Conservation (phyloP, 2,888 invertebrate genomes). For the Lymantria dispar region DNA sequence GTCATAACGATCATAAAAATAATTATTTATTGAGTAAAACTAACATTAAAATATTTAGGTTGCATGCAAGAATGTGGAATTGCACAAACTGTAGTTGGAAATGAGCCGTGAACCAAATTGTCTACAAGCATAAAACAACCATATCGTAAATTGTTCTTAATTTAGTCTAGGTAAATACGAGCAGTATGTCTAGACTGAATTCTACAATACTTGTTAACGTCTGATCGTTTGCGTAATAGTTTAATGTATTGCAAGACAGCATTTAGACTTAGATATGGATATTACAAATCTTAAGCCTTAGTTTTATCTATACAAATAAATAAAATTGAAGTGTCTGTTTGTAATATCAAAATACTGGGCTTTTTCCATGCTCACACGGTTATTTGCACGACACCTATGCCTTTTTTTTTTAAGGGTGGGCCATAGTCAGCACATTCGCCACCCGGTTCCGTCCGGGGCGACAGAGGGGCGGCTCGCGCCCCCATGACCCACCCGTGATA, state of each 20-base stretch:
- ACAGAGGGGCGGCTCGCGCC: too few species aligned
- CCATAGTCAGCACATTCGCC: too few species aligned
- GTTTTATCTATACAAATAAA: too few species aligned
- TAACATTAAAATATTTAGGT: constrained; percentile 39
- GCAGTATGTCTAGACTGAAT: constrained; percentile 42
- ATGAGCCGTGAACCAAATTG: constrained; percentile 69
- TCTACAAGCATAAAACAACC: constrained; percentile 67
- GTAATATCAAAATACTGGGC: too few species aligned
- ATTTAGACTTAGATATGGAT: background rate
- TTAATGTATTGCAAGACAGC: background rate
- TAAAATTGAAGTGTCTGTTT: too few species aligned
- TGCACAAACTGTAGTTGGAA: constrained; percentile 40
- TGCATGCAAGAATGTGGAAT: constrained; percentile 40
- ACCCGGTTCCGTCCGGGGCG: too few species aligned
- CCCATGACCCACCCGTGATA: too few species aligned
- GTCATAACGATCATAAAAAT: constrained; percentile 2
- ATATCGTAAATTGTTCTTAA: constrained; percentile 72
- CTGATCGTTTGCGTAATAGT: constrained; percentile 35
- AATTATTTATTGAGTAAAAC: constrained; percentile 18
- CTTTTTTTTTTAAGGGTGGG: too few species aligned
- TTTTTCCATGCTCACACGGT: too few species aligned
- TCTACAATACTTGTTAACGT: constrained; percentile 42
- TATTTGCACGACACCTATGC: too few species aligned
- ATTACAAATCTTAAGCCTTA: too few species aligned
- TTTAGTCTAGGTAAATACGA: constrained; percentile 59